These are phyloP conservation scores for Caenorhabditis japonica DNA, from an alignment of 2,888 invertebrate species.

Conservation along the genomic window DNA sequence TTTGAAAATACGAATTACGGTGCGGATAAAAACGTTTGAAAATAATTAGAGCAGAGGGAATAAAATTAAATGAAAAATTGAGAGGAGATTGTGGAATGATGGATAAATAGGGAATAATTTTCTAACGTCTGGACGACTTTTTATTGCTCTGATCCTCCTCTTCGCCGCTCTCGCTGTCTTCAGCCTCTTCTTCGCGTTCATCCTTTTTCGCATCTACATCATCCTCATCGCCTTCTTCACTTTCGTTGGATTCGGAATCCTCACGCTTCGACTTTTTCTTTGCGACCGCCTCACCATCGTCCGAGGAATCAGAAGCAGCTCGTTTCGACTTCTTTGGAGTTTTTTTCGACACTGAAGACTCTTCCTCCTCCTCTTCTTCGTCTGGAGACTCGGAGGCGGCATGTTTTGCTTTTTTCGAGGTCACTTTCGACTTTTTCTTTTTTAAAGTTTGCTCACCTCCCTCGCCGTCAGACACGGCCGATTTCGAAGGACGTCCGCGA, in stretches of 20 bases:
- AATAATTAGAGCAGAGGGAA: neutral
- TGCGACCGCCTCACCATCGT: neutral
- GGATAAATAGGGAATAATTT: too few relatives aligned
- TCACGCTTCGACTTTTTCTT: slow-evolving; percentile 1
- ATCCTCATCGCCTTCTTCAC: neutral
- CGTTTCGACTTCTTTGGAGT: neutral
- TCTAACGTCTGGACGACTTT: too few relatives aligned
- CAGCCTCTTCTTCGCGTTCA: neutral
- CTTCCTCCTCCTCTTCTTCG: slow-evolving; percentile 20
- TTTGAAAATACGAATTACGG: neutral
- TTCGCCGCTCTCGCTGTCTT: slow-evolving; percentile 6
- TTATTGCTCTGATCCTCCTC: neutral
- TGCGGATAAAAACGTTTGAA: neutral
- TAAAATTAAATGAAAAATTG: too few relatives aligned
- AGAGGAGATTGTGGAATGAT: too few relatives aligned
- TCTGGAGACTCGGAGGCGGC: neutral
- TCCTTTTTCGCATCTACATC: too few relatives aligned
- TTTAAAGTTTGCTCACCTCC: neutral
- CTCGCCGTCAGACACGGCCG: neutral
- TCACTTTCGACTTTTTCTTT: neutral
- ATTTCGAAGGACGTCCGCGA: neutral
- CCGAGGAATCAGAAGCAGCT: too few relatives aligned
- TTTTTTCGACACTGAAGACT: neutral
- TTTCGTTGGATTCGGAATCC: neutral
- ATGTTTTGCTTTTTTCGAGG: slow-evolving; percentile 1